Percentiles rank a stretch among this genome's conserved stretches.
phyloP scores from a whole-genome alignment of 1,140 invertebrate species.

The Ooceraea biroi region DNA sequence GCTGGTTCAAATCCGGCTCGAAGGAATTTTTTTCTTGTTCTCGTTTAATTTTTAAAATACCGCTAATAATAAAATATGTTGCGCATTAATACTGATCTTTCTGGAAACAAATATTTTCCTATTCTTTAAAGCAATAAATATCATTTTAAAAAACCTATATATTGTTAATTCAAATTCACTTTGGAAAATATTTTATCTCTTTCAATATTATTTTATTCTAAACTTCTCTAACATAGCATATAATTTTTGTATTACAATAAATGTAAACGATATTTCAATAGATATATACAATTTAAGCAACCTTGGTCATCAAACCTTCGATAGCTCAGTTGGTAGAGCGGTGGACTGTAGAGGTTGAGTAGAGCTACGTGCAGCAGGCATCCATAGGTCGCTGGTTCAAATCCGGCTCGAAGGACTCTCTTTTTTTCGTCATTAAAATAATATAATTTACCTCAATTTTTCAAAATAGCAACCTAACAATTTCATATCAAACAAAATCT shows the following conservation, averaged over 20 bases:
- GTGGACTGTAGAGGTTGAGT: slow-evolving; percentile 69
- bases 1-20: slow-evolving; percentile 83
- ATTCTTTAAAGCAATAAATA: slow-evolving; percentile 86
- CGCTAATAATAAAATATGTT: background rate
- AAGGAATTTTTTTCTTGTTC: no score
- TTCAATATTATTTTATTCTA: background rate
- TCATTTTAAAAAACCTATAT: slow-evolving; percentile 57
- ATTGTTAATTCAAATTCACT: background rate
- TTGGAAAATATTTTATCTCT: background rate
- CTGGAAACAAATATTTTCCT: slow-evolving; percentile 87
- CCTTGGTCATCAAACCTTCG: slow-evolving; percentile 43
- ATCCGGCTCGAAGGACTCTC: slow-evolving; percentile 82
- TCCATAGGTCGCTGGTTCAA: slow-evolving; percentile 84
- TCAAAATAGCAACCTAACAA: background rate
- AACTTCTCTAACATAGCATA: background rate
- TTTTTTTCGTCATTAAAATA: slow-evolving; percentile 23
- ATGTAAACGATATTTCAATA: background rate
- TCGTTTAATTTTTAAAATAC: slow-evolving; percentile 12
- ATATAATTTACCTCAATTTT: background rate
- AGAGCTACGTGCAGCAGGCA: slow-evolving; percentile 42
- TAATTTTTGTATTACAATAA: background rate
- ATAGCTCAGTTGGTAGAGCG: slow-evolving; percentile 74
- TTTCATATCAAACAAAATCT: no score
- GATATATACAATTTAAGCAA: background rate
- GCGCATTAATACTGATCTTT: background rate